Evolutionary conservation across 2,113 vertebrate species (phyloP), one percentile per base, ranked within the genome.

Genomic region (Poecile atricapillus): DNA sequence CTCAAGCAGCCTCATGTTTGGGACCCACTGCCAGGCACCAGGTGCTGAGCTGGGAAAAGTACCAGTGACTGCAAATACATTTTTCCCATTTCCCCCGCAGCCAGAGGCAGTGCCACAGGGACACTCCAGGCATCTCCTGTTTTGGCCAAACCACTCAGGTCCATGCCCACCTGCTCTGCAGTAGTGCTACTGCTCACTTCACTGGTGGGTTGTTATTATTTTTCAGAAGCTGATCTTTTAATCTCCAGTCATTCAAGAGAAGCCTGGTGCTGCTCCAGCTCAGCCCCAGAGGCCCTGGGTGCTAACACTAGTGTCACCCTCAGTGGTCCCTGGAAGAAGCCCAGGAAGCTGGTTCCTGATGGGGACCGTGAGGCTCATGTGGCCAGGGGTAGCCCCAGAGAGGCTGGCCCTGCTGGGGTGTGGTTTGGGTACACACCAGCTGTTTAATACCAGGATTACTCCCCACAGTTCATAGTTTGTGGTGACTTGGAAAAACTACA

Each of bases 11-110:
- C 39, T 49, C 56, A 7, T 0, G 5, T 35, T 1, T 3, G 2
- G 62, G 35, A 64, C 19, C 6, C 62, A 10, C 9, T 0, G 1
- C 49, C 4, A 7, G 39, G 50, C 31, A 47, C 53, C 0, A 2
- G 20, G 4, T 39, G 49, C 60, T 69, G 56, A 19, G 27, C 50
- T 30, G 55, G 49, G 30, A 31, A 44, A 35, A 22, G 75, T 3
- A 33, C 28, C 33, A 9, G 4, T 8, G 20, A 11, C 18, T 20
- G 31, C 24, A 73, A 27, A 1, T 12, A 3, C 0, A 2, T 22
- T 52, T 23, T 28, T 3, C n/a, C n/a, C 3, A 0, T 63, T 25
- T 27, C 3, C 19, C 41, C 18, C 7, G 47, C 30, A 58, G 33
- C 15, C 67, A 46, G 35, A 4, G 47, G 49, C 19, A n/a, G 28